phyloP scores from a whole-genome alignment of 2,113 vertebrate genomes.

The Aythya baeri region DNA sequence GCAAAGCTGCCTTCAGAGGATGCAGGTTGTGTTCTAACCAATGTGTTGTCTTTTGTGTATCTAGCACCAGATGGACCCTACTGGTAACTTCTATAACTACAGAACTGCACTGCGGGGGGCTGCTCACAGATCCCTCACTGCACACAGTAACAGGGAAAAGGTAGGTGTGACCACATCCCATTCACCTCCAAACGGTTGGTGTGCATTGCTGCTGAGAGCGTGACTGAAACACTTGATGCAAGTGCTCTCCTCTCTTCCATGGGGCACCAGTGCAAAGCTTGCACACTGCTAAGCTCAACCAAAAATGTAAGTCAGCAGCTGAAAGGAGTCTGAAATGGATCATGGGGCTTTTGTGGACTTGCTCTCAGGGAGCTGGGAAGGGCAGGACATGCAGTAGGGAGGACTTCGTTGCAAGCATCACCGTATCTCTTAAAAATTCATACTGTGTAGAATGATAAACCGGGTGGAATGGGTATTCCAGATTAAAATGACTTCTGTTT shows the following conservation, averaged over 20 bases:
- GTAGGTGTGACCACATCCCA: neutral
- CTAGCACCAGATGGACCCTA: conserved; percentile 85
- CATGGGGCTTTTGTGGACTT: neutral
- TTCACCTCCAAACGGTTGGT: fast-evolving
- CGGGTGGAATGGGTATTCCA: neutral
- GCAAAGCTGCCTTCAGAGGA: neutral
- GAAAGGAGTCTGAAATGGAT: neutral
- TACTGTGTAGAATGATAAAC: neutral
- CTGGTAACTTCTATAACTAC: conserved; percentile 84
- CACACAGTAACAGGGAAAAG: conserved; percentile 82
- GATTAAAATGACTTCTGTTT: neutral
- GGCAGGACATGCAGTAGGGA: neutral
- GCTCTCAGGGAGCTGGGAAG: neutral
- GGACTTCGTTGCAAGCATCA: neutral
- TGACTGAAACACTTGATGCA: neutral
- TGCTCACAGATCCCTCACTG: conserved; percentile 77
- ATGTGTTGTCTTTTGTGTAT: neutral
- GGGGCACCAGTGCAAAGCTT: neutral
- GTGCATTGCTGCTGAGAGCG: neutral
- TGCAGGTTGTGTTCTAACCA: neutral
- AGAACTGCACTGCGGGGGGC: conserved; percentile 79
- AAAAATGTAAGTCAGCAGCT: neutral
- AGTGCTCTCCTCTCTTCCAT: neutral
- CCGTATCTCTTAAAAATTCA: neutral
- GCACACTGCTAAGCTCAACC: neutral